A percentile compares a stretch with the other conserved stretches of the same genome.
phyloP scores from a whole-genome alignment of 2,797 vertebrate species.

The Apodemus agrarius region DNA sequence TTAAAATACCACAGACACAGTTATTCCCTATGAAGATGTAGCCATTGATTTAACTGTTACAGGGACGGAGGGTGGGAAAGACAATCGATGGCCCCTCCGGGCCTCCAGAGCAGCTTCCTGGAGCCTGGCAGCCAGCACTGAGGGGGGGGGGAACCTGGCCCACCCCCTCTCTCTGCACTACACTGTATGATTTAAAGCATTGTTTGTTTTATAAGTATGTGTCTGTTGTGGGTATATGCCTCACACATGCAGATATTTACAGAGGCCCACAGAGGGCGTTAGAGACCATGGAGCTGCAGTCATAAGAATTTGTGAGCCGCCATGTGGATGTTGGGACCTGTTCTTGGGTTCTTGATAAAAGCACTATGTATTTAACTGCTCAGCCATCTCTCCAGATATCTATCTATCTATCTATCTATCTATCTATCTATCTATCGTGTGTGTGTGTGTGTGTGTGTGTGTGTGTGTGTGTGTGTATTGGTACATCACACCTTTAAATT shows the following conservation, averaged over 20 bases:
- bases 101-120: accelerated
- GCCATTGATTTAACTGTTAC: constrained; percentile 68
- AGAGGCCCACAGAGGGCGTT: neutral
- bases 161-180: neutral
- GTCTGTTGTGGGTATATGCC: neutral
- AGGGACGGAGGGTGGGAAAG: neutral
- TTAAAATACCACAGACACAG: constrained; percentile 74
- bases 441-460: no score
- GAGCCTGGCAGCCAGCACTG: neutral
- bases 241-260: no score
- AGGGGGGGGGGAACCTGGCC: neutral
- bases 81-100: neutral
- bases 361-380: neutral
- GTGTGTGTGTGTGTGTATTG: no score
- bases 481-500: neutral
- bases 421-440: no score
- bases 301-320: neutral
- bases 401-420: no score
- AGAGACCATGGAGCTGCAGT: neutral
- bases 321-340: neutral
- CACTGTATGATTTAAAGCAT: neutral
- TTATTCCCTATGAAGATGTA: constrained; percentile 55
- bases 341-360: neutral
- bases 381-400: neutral
- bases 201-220: neutral